Evolutionary conservation across 2,888 invertebrate genomes (phyloP).

Genomic region (Aleiodes alternator): DNA sequence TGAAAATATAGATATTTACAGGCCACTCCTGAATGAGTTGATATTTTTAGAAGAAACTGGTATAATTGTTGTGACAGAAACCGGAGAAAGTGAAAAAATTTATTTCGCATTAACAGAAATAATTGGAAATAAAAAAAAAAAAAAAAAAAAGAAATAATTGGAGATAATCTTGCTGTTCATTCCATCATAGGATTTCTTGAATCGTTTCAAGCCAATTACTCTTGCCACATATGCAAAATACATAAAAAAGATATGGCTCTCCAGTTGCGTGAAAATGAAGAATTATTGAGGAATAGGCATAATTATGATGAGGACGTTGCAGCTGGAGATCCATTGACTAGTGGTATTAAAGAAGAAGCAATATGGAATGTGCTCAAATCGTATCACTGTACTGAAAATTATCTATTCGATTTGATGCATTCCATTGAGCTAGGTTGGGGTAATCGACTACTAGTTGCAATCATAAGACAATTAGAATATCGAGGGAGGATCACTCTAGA

Average conservation of each 20-base stretch:
- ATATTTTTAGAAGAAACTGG: too few relatives aligned
- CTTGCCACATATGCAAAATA: too few relatives aligned
- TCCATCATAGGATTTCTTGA: too few relatives aligned
- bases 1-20: too few relatives aligned
- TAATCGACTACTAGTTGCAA: background rate
- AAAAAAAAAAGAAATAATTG: too few relatives aligned
- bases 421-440: background rate
- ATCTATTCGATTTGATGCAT: slow-evolving; percentile 3
- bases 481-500: background rate
- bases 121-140: too few relatives aligned
- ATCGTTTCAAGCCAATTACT: too few relatives aligned
- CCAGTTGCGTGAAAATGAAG: background rate
- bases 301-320: slow-evolving; percentile 1
- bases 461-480: background rate
- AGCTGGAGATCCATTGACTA: background rate
- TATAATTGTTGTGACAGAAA: too few relatives aligned
- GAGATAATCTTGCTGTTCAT: too few relatives aligned
- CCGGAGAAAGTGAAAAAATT: too few relatives aligned
- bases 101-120: too few relatives aligned
- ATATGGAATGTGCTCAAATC: slow-evolving; percentile 5
- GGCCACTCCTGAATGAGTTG: too few relatives aligned
- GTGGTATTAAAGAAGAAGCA: background rate
- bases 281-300: background rate
- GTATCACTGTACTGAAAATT: background rate
- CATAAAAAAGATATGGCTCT: background rate